Conservation (phyloP, 2,888 invertebrate species). For the Hyposoter dolosus region DNA sequence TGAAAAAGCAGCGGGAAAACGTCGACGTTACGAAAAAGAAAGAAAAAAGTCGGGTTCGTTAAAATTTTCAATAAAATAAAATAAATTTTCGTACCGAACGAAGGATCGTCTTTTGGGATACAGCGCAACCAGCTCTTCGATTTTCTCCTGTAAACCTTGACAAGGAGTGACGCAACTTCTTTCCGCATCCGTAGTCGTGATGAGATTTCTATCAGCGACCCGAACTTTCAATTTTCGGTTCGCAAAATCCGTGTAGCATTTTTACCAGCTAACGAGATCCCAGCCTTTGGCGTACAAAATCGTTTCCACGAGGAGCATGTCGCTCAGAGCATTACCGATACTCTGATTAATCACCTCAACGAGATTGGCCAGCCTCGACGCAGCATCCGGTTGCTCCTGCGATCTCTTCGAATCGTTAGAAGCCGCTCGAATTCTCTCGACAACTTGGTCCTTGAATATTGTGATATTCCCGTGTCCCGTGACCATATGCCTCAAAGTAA, state of each 20-base stretch:
- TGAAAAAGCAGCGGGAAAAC: slow-evolving; percentile 76
- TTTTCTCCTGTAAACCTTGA: slow-evolving; percentile 93
- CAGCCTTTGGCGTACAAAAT: slow-evolving; percentile 94
- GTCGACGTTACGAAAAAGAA: slow-evolving; percentile 5
- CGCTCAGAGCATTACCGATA: slow-evolving; percentile 98
- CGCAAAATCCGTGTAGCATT: slow-evolving; percentile 93
- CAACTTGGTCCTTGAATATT: slow-evolving; percentile 91
- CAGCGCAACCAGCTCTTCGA: slow-evolving; percentile 89
- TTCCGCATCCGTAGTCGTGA: slow-evolving; percentile 96
- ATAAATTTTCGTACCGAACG: slow-evolving; percentile 87
- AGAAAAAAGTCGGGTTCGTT: neutral
- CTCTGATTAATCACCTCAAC: slow-evolving; percentile 97
- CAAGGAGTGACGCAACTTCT: slow-evolving; percentile 92
- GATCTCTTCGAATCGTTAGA: slow-evolving; percentile 81
- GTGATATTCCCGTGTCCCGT: slow-evolving; percentile 99
- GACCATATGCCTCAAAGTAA: slow-evolving; percentile 99
- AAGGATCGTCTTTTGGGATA: slow-evolving; percentile 93
- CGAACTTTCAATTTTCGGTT: slow-evolving; percentile 95
- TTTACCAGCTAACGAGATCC: slow-evolving; percentile 92
- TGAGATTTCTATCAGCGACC: slow-evolving; percentile 93
- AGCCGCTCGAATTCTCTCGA: slow-evolving; percentile 86
- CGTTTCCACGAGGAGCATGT: slow-evolving; percentile 96
- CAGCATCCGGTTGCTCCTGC: slow-evolving; percentile 83
- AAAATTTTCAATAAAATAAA: neutral
- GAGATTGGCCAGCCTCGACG: slow-evolving; percentile 88